phyloP scores from a whole-genome alignment of 1,140 invertebrate genomes.

The Trinorchestia longiramus region DNA sequence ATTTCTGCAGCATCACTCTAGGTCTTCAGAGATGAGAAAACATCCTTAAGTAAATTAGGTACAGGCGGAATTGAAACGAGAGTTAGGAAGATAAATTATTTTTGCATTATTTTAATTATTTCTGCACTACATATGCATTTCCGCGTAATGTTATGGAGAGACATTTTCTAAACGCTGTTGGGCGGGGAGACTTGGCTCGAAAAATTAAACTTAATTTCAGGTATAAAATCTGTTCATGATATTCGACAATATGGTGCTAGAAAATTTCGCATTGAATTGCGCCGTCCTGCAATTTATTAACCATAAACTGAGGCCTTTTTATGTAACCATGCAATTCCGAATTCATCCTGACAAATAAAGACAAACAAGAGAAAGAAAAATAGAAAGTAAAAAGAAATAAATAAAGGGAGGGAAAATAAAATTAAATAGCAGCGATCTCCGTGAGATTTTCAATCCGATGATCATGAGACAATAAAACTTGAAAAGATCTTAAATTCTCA shows the following conservation, averaged over 20 bases:
- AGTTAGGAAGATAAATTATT: background rate
- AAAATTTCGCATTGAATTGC: too few relatives aligned
- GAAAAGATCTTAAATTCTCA: background rate
- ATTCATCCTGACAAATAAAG: background rate
- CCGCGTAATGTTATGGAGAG: too few relatives aligned
- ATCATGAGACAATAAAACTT: background rate
- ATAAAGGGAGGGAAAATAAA: background rate
- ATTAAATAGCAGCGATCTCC: background rate
- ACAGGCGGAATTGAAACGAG: background rate
- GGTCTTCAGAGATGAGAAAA: background rate
- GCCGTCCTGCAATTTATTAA: too few relatives aligned
- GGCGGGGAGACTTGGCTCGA: too few relatives aligned
- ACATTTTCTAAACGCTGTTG: too few relatives aligned
- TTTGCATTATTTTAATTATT: too few relatives aligned
- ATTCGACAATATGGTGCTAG: too few relatives aligned
- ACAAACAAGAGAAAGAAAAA: background rate
- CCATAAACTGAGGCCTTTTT: too few relatives aligned
- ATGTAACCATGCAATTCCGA: too few relatives aligned
- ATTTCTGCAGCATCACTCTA: background rate
- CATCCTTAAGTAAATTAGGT: background rate
- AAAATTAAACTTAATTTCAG: too few relatives aligned
- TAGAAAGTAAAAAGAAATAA: background rate
- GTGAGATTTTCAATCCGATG: background rate
- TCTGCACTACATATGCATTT: background rate
- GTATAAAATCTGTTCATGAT: too few relatives aligned